phyloP scores from a whole-genome alignment of 2,888 invertebrate species.

The Odiellus spinosus region DNA sequence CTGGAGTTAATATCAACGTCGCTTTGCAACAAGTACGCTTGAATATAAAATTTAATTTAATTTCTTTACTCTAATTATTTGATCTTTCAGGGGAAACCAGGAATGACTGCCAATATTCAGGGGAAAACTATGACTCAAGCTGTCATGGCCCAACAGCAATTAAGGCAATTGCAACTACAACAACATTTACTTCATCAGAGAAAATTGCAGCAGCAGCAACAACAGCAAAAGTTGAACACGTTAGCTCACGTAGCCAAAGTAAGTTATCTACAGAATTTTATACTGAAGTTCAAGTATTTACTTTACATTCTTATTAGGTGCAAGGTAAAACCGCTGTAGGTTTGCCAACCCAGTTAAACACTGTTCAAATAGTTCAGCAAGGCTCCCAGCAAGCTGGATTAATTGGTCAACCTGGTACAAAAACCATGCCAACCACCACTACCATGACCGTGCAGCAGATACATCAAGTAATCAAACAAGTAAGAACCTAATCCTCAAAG shows the following conservation, averaged over 20 bases:
- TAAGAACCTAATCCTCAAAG: slow-evolving; percentile 9
- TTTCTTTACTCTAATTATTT: neutral
- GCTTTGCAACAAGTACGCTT: slow-evolving; percentile 34
- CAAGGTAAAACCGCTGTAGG: slow-evolving; percentile 20
- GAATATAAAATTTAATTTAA: neutral
- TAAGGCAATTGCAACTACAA: too few species aligned
- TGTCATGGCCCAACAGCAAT: too few species aligned
- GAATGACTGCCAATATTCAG: too few species aligned
- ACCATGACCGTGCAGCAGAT: slow-evolving; percentile 17
- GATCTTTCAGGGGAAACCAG: too few species aligned
- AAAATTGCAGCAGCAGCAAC: slow-evolving; percentile 13
- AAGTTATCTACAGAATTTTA: too few species aligned
- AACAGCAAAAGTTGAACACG: slow-evolving; percentile 17
- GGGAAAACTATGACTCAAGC: too few species aligned
- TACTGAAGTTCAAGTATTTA: too few species aligned
- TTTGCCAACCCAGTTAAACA: slow-evolving; percentile 23
- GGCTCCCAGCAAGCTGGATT: slow-evolving; percentile 11
- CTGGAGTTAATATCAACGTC: slow-evolving; percentile 29
- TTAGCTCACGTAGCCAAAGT: slow-evolving; percentile 15
- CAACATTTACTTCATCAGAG: slow-evolving; percentile 14
- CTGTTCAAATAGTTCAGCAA: slow-evolving; percentile 46
- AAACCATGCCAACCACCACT: slow-evolving; percentile 7
- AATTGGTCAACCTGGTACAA: slow-evolving; percentile 7
- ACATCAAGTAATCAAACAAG: slow-evolving; percentile 18
- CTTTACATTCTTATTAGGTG: neutral